Evolutionary conservation across 2,888 invertebrate species (phyloP), one percentile per base, ranked within the genome.

Genomic region (Calliphora vomitoria): DNA sequence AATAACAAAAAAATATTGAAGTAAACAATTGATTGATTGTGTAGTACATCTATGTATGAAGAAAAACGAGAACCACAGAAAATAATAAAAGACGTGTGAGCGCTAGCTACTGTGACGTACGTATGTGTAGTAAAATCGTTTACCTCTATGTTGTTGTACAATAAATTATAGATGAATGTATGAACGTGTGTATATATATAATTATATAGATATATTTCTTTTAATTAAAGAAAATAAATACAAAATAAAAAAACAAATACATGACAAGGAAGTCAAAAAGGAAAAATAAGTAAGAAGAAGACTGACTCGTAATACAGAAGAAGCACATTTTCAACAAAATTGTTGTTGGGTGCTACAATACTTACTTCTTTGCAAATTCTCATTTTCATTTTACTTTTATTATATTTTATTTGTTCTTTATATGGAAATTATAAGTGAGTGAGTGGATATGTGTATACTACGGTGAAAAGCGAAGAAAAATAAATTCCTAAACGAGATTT

Each of bases 381-480:
- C 35, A 38, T 55, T 20, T 38, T 53, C 35, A 35, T 18, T 53
- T 62, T 47, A 18, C 35, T 18, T 75, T 75, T 41, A 25, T 25
- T 25, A 25, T 75, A 44, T 13, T 25, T 44, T 20, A 31, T 69
- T 35, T 47, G 31, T 68, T 76, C 47, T 50, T 50, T 20, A 35
- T 38, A 50, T 50, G 76, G 38, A 18, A 76, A 76, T 38, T 35
- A 47, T 25, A 1, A 25, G 1, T 25, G 25, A 41, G 47, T 82
- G 64, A 25, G 60, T 76, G 20, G 50, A n/a, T 38, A 64, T 81
- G 66, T 66, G 81, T 66, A 82, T 69, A 58, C 44, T 47, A 68
- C 25, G 18, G 74, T 50, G 31, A 60, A 83, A 69, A 68, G 53
- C 18, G 47, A 79, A 60, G 50, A n/a, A 50, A 69, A 78, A 78